phyloP scores from a whole-genome alignment of 2,888 invertebrate genomes.

The Limnephilus auricula region DNA sequence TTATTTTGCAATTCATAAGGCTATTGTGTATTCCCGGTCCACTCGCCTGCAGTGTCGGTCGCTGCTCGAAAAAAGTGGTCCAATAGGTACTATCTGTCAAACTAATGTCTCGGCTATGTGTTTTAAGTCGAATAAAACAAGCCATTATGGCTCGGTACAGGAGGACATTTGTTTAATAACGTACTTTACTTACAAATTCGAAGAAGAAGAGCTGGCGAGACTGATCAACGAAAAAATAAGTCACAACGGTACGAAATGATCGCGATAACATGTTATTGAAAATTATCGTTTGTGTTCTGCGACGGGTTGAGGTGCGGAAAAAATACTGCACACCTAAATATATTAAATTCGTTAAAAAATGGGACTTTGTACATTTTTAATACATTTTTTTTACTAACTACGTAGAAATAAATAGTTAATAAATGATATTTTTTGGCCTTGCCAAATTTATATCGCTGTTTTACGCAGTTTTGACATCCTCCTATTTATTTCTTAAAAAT shows the following conservation, averaged over 20 bases:
- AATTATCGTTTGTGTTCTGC: neutral
- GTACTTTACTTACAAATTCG: neutral
- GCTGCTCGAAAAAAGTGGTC: neutral
- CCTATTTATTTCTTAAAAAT: too few species aligned
- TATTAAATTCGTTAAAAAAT: too few species aligned
- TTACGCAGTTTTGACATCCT: too few species aligned
- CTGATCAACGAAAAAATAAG: neutral
- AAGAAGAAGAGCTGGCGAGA: neutral
- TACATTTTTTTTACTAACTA: too few species aligned
- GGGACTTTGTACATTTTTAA: too few species aligned
- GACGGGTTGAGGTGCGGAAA: neutral
- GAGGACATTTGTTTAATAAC: neutral
- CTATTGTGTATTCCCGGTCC: neutral
- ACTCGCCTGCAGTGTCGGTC: neutral
- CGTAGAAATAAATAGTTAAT: too few species aligned
- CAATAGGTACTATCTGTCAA: neutral
- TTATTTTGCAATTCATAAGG: constrained; percentile 2
- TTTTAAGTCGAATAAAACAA: constrained; percentile 2
- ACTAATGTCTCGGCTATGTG: neutral
- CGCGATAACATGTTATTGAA: neutral
- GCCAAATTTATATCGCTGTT: too few species aligned
- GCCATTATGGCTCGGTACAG: neutral
- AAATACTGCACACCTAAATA: neutral
- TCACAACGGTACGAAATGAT: neutral
- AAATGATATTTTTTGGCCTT: too few species aligned